Conservation (phyloP, 2,888 invertebrate species). For the Blastobasis lacticolella region DNA sequence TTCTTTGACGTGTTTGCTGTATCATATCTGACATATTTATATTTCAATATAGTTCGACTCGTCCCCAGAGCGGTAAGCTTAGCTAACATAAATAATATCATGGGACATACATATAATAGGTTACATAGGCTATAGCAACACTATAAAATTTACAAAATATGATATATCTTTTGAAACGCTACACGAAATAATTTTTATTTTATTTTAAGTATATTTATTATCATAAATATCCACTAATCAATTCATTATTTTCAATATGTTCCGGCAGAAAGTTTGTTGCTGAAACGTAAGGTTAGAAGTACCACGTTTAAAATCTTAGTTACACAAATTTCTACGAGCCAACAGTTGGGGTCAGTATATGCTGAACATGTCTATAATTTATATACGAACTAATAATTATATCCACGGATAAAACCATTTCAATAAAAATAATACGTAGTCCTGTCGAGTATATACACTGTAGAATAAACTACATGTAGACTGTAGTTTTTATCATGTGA, state of each 20-base stretch:
- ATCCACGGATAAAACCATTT: no score
- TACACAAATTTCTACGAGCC: constrained; percentile 1
- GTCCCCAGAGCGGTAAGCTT: constrained; percentile 70
- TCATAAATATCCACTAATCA: constrained; percentile 57
- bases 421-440: no score
- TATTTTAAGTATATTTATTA: constrained; percentile 11
- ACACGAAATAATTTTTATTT: constrained; percentile 61
- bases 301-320: neutral
- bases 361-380: neutral
- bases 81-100: constrained; percentile 51
- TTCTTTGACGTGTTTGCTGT: no score
- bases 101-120: constrained; percentile 57
- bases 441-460: no score
- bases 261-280: neutral
- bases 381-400: neutral
- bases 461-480: no score
- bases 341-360: neutral
- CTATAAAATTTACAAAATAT: constrained; percentile 76
- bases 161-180: constrained; percentile 71
- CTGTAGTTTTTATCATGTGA: no score
- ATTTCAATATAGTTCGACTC: constrained; percentile 24
- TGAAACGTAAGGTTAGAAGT: neutral
- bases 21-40: no score
- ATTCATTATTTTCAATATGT: constrained; percentile 41
- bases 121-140: constrained; percentile 66